phyloP scores from a whole-genome alignment of 2,888 invertebrate genomes.

The Coelogynopora nodosa region DNA sequence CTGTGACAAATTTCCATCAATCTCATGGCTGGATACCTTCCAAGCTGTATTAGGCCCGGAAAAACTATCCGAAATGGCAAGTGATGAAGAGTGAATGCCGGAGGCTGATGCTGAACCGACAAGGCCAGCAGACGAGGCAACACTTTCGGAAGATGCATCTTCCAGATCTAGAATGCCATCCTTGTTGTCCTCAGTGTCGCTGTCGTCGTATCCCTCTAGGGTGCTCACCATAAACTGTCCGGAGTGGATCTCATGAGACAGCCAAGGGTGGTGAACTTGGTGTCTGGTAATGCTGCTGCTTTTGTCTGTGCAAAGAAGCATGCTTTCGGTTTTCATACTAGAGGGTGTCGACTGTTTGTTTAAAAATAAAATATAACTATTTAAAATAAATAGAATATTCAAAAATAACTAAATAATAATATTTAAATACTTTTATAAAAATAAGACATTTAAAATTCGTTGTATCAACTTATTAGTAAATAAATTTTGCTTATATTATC shows the following conservation, averaged over 20 bases:
- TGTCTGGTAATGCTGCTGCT: not conserved
- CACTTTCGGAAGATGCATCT: too few relatives aligned
- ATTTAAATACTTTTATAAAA: too few relatives aligned
- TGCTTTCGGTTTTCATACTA: not conserved
- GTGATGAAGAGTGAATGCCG: slow-evolving; percentile 42
- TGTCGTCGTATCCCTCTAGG: slow-evolving; percentile 41
- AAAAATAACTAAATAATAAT: too few relatives aligned
- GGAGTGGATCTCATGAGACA: slow-evolving; percentile 73
- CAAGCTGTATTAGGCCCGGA: too few relatives aligned
- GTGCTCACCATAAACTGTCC: slow-evolving; percentile 94
- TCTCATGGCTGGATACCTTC: slow-evolving; percentile 59
- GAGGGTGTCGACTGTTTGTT: too few relatives aligned
- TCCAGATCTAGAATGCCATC: not conserved
- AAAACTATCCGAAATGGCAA: not conserved
- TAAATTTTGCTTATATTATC: too few relatives aligned
- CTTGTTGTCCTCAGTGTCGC: not conserved
- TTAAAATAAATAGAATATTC: too few relatives aligned
- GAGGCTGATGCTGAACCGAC: slow-evolving; percentile 56
- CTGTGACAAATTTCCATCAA: slow-evolving; percentile 89
- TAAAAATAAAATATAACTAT: too few relatives aligned
- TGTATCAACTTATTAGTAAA: too few relatives aligned
- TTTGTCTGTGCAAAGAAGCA: not conserved
- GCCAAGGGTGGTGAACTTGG: not conserved
- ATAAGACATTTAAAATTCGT: too few relatives aligned
- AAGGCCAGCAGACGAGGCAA: slow-evolving; percentile 54